Percentiles rank a stretch among this genome's conserved stretches.
phyloP scores from a whole-genome alignment of 1,140 invertebrate genomes.

The Palaemon carinicauda region DNA sequence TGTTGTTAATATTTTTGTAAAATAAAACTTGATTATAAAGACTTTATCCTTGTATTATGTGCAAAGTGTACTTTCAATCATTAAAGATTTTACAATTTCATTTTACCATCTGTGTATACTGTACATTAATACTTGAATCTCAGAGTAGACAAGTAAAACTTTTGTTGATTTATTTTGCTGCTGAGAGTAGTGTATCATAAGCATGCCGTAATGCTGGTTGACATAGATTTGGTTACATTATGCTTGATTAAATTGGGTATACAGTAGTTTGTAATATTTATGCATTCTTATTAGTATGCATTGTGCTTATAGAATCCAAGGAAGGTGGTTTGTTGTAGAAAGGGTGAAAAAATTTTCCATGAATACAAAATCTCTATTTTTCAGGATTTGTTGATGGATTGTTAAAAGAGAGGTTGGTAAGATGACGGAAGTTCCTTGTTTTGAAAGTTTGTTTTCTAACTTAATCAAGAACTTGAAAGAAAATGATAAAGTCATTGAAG shows the following conservation, averaged over 20 bases:
- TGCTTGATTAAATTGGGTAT: background rate
- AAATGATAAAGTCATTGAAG: background rate
- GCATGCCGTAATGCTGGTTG: too few species aligned
- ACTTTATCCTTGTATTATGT: too few species aligned
- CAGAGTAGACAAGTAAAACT: too few species aligned
- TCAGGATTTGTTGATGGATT: background rate
- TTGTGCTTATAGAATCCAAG: background rate
- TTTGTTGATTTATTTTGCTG: too few species aligned
- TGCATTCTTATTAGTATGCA: background rate
- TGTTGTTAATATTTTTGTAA: too few species aligned
- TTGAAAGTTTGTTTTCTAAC: conserved; percentile 27
- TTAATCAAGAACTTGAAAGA: conserved; percentile 17
- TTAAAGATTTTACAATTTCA: too few species aligned
- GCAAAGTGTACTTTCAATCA: too few species aligned
- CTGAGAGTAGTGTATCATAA: background rate
- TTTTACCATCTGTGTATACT: too few species aligned
- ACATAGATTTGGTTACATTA: background rate
- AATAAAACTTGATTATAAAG: too few species aligned
- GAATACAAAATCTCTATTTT: background rate
- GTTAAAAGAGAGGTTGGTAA: background rate
- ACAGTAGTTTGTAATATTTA: background rate
- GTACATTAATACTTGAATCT: too few species aligned
- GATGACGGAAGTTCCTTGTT: background rate
- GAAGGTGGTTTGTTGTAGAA: background rate
- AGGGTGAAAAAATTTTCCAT: background rate